These are phyloP conservation scores for Cephalotes varians DNA, from an alignment of 2,888 invertebrate genomes.

Conservation along the genomic window DNA sequence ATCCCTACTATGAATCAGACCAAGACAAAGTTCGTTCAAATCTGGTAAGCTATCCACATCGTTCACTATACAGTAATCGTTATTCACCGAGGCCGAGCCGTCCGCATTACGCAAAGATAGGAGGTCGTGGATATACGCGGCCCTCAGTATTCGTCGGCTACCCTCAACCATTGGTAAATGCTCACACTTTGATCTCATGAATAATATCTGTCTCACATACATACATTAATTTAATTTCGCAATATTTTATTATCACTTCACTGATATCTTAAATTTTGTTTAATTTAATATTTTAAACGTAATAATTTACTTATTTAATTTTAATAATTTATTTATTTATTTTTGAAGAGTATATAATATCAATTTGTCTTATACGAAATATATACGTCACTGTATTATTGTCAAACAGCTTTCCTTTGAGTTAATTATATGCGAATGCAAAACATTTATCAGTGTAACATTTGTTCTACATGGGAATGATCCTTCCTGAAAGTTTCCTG, in stretches of 20 bases:
- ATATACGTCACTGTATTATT: neutral
- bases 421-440: neutral
- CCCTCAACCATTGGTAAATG: constrained; percentile 45
- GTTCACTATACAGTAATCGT: no score
- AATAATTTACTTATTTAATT: constrained; percentile 13
- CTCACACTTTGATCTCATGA: neutral
- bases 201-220: neutral
- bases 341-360: neutral
- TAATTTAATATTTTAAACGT: constrained; percentile 1
- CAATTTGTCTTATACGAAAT: neutral
- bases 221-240: neutral
- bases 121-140: neutral
- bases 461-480: neutral
- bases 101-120: constrained; percentile 11
- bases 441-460: no score
- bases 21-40: neutral
- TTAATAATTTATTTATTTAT: constrained; percentile 3
- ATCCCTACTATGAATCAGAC: neutral
- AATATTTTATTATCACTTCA: neutral
- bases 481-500: neutral
- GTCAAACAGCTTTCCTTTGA: neutral
- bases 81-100: neutral
- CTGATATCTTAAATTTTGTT: neutral
- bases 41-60: constrained; percentile 7
- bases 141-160: constrained; percentile 25